These are phyloP conservation scores for Centropus unirufus DNA, from an alignment of 2,113 vertebrate species.

Conservation along the genomic window DNA sequence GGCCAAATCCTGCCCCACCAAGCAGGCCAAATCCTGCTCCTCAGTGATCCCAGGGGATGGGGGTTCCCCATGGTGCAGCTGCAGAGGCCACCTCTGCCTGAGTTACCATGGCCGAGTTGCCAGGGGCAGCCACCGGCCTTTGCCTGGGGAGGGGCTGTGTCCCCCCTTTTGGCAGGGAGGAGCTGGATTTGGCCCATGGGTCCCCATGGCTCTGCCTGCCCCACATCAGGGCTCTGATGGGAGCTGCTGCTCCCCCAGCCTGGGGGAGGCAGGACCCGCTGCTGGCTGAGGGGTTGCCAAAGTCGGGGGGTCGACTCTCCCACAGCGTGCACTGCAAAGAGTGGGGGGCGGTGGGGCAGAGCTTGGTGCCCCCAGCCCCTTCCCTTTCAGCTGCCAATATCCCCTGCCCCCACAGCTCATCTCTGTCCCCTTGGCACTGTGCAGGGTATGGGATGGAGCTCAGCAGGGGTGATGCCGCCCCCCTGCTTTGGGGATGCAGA, in stretches of 20 bases:
- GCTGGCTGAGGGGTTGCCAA: not conserved
- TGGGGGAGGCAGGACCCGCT: not conserved
- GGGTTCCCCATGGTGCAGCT: rapidly evolving
- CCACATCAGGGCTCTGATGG: too few relatives aligned
- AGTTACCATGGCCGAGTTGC: not conserved
- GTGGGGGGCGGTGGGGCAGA: not conserved
- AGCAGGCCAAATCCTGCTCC: not conserved
- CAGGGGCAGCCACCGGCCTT: rapidly evolving
- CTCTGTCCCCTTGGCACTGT: not conserved
- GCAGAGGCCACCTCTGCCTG: rapidly evolving
- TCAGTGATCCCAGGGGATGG: not conserved
- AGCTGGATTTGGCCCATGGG: not conserved
- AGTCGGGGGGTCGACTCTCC: too few relatives aligned
- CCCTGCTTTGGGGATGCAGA: not conserved
- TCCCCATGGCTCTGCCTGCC: not conserved
- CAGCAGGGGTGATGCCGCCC: not conserved
- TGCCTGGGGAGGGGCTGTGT: too few relatives aligned
- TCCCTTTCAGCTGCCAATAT: not conserved
- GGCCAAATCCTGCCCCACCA: not conserved
- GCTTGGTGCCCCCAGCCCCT: not conserved
- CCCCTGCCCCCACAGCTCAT: not conserved
- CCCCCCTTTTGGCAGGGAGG: not conserved
- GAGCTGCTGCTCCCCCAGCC: rapidly evolving
- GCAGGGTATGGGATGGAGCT: not conserved
- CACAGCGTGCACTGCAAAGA: not conserved